These are phyloP conservation scores for Leucania comma DNA, from an alignment of 2,888 invertebrate species.

Conservation along the genomic window DNA sequence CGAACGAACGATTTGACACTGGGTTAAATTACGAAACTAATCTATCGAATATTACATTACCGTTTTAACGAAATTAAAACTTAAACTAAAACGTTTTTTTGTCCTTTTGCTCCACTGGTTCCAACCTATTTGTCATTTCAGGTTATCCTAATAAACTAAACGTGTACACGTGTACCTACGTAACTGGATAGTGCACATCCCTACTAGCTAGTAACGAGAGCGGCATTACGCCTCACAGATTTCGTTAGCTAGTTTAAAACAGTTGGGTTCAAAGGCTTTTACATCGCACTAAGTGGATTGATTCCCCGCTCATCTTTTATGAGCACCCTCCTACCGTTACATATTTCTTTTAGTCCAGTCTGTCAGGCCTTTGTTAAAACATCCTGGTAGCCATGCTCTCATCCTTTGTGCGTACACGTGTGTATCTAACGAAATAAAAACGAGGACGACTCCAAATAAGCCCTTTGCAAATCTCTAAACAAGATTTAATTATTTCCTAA, in stretches of 20 bases:
- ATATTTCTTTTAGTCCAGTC: conserved; percentile 32
- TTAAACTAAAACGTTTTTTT: background rate
- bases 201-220: conserved; percentile 32
- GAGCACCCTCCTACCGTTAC: conserved; percentile 13
- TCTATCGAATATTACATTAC: background rate
- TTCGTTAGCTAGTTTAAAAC: conserved; percentile 53
- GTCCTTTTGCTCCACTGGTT: background rate
- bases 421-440: conserved; percentile 17
- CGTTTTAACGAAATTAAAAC: too few relatives aligned
- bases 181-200: conserved; percentile 3
- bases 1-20: background rate
- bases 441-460: conserved; percentile 7
- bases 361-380: conserved; percentile 30
- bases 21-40: background rate
- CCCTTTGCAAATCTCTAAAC: conserved; percentile 16
- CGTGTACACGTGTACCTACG: too few relatives aligned
- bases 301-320: conserved; percentile 42
- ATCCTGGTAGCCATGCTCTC: background rate
- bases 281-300: conserved; percentile 48
- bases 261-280: conserved; percentile 51
- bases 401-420: background rate
- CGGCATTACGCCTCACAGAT: conserved; percentile 46
- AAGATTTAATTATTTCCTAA: conserved; percentile 27
- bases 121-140: background rate
- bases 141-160: background rate